Evolutionary conservation across 2,113 vertebrate genomes (phyloP).

Genomic region (Geococcyx californianus): DNA sequence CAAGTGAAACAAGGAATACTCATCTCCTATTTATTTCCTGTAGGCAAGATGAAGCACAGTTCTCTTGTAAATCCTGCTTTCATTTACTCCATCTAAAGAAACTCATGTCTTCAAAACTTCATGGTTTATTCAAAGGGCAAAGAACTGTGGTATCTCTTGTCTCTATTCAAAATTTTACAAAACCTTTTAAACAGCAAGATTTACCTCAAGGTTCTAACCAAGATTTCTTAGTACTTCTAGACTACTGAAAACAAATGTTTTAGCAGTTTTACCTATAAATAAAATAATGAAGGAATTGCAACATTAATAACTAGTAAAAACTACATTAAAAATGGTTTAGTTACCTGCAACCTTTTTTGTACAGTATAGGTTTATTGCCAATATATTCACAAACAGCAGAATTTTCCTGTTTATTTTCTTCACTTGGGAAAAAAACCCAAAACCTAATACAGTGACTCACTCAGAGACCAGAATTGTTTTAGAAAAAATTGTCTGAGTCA

Average conservation of each 20-base stretch:
- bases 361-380: neutral
- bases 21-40: neutral
- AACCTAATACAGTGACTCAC: neutral
- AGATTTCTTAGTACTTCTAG: neutral
- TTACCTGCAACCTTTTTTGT: neutral
- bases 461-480: neutral
- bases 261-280: neutral
- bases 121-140: neutral
- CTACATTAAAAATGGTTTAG: neutral
- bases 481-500: neutral
- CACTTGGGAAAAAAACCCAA: neutral
- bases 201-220: neutral
- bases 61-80: neutral
- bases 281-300: neutral
- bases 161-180: neutral
- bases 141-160: neutral
- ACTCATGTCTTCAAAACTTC: neutral
- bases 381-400: neutral
- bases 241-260: neutral
- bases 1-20: neutral
- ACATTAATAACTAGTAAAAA: neutral
- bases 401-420: neutral
- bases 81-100: neutral
- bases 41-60: neutral
- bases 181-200: neutral